These are phyloP conservation scores for Parnassius smintheus DNA, from an alignment of 2,888 invertebrate species.

Conservation along the genomic window DNA sequence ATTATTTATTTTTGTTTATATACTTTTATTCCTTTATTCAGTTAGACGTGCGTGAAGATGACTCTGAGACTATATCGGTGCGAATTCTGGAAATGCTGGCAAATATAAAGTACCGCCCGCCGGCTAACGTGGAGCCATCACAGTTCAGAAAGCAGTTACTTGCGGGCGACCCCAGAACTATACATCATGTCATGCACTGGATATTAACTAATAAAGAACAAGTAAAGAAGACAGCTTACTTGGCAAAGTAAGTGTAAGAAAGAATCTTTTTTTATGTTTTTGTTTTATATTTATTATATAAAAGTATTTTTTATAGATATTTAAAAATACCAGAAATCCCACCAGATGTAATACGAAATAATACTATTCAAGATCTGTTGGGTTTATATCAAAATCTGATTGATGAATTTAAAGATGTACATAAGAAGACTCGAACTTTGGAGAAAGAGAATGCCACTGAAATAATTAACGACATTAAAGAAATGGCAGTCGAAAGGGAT, in stretches of 20 bases:
- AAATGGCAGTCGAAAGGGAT: constrained; percentile 93
- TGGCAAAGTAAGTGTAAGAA: constrained; percentile 81
- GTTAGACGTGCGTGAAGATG: constrained; percentile 87
- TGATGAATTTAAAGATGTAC: constrained; percentile 89
- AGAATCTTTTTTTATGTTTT: neutral
- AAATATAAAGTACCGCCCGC: constrained; percentile 90
- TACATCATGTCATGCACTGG: constrained; percentile 91
- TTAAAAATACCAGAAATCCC: constrained; percentile 85
- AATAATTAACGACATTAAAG: constrained; percentile 90
- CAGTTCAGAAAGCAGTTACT: constrained; percentile 68
- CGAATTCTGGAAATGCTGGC: constrained; percentile 86
- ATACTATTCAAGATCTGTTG: constrained; percentile 85
- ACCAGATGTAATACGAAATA: constrained; percentile 86
- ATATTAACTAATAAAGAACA: constrained; percentile 87
- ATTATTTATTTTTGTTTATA: neutral
- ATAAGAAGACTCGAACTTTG: constrained; percentile 85
- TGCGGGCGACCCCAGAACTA: constrained; percentile 86
- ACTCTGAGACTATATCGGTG: constrained; percentile 87
- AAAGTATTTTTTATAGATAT: constrained; percentile 51
- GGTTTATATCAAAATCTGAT: constrained; percentile 88
- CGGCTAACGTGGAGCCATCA: constrained; percentile 68
- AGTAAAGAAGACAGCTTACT: constrained; percentile 90
- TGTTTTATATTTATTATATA: too few species aligned
- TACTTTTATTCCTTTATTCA: constrained; percentile 32
- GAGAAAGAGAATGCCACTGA: constrained; percentile 86